phyloP scores from a whole-genome alignment of 2,113 vertebrate species.

The Gymnarchus niloticus region DNA sequence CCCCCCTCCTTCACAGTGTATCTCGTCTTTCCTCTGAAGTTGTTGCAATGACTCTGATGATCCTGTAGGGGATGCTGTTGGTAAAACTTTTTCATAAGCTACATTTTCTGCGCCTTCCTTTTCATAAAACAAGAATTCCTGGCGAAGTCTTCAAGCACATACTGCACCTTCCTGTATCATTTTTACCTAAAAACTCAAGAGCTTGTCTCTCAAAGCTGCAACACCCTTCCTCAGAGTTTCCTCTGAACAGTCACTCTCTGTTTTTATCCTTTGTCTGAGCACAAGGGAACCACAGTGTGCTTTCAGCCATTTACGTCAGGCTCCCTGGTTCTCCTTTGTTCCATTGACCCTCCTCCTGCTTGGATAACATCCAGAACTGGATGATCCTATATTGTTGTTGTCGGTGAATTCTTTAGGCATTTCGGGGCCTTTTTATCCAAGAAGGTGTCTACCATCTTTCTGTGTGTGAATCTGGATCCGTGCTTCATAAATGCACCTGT shows the following conservation, averaged over 20 bases:
- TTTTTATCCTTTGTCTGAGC: neutral
- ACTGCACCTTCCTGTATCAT: neutral
- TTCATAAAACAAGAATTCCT: neutral
- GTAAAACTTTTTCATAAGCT: neutral
- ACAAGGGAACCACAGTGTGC: neutral
- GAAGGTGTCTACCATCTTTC: too few relatives aligned
- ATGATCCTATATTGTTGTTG: neutral
- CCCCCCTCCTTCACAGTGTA: neutral
- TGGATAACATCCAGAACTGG: neutral
- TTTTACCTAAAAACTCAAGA: neutral
- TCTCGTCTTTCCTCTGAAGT: neutral
- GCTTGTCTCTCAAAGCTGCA: neutral
- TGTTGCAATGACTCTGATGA: neutral
- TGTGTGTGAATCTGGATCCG: neutral
- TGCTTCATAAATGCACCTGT: neutral
- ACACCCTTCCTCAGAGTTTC: neutral
- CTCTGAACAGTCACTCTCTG: neutral
- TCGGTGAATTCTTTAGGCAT: neutral
- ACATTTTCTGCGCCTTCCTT: neutral
- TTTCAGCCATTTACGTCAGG: neutral
- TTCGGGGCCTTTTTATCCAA: too few relatives aligned
- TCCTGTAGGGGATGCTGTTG: neutral
- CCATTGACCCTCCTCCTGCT: neutral
- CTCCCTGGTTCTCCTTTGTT: neutral
- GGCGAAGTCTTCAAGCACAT: neutral